Conservation (phyloP, 2,888 invertebrate species). For the Netelia melanura region DNA sequence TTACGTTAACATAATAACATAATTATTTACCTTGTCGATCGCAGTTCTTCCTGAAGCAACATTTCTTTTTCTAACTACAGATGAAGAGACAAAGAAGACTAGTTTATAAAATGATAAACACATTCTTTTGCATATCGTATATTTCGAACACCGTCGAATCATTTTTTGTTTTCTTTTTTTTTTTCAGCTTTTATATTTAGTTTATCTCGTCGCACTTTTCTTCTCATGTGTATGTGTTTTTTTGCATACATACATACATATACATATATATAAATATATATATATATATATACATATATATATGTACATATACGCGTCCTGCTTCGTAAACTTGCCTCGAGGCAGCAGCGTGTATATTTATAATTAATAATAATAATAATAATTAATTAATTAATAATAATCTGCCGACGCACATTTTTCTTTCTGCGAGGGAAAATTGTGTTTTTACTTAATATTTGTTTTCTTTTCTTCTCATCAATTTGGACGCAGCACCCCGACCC, state of each 20-base stretch:
- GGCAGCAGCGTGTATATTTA: slow-evolving; percentile 64
- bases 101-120: slow-evolving; percentile 63
- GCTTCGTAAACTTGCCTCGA: slow-evolving; percentile 66
- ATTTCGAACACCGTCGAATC: slow-evolving; percentile 79
- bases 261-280: slow-evolving; percentile 19
- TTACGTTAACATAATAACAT: no score
- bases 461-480: slow-evolving; percentile 42
- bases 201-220: slow-evolving; percentile 61
- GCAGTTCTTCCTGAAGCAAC: not conserved
- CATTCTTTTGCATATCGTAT: slow-evolving; percentile 82
- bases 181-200: slow-evolving; percentile 60
- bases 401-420: slow-evolving; percentile 60
- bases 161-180: slow-evolving; percentile 66
- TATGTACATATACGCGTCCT: slow-evolving; percentile 55
- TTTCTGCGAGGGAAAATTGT: slow-evolving; percentile 54
- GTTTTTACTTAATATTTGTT: slow-evolving; percentile 28
- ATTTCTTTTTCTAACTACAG: not conserved
- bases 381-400: slow-evolving; percentile 65
- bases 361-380: slow-evolving; percentile 62
- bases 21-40: not conserved
- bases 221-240: slow-evolving; percentile 24
- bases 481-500: slow-evolving; percentile 62
- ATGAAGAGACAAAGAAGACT: slow-evolving; percentile 29
- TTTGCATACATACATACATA: slow-evolving; percentile 38
- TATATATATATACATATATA: slow-evolving; percentile 25